Evolutionary conservation across 2,797 vertebrate genomes (phyloP), one percentile per base, ranked within the genome.

Genomic region (Pipistrellus kuhlii): DNA sequence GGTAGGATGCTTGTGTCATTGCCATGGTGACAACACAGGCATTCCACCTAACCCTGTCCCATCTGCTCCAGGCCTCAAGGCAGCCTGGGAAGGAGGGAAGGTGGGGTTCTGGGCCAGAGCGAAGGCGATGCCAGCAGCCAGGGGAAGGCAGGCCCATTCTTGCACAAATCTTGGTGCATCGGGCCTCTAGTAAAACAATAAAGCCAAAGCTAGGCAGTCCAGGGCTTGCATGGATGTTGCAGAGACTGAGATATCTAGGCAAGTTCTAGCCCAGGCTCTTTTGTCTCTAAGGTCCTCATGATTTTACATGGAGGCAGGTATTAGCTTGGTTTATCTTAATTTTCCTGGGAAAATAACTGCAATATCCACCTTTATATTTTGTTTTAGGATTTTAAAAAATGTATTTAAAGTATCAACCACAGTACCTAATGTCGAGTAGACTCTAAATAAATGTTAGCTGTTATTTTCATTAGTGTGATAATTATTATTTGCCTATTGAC

Each of bases 401-500:
- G 8, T 66, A 9, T 83, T 57, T 72, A 55, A 81, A 86, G 35
- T 84, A 80, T 64, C 55, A 51, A 84, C 59, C 53, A 88, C 3
- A 90, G 75, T 32, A 84, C 41, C 48, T 77, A 88, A 88, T 32
- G 44, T 21, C 80, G 27, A 90, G 51, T 64, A 95, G 46, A 76
- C 46, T 94, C 72, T 89, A 59, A 80, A 23, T 90, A 96, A 95
- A 86, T 89, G 25, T 91, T 96, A 96, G 30, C 62, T 85, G 69
- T 85, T 96, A 94, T 94, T 94, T 96, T 95, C 80, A 89, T 96
- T 91, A 93, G 27, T 44, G 35, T 57, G 38, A 89, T 96, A 85
- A 91, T 95, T 94, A 68, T 92, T 94, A 95, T 95, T 95, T 96
- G 73, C 85, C 83, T 95, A 57, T 96, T 94, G 88, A 87, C 64